Evolutionary conservation across 2,797 vertebrate species (phyloP).

Genomic region (Apogon talboti): DNA sequence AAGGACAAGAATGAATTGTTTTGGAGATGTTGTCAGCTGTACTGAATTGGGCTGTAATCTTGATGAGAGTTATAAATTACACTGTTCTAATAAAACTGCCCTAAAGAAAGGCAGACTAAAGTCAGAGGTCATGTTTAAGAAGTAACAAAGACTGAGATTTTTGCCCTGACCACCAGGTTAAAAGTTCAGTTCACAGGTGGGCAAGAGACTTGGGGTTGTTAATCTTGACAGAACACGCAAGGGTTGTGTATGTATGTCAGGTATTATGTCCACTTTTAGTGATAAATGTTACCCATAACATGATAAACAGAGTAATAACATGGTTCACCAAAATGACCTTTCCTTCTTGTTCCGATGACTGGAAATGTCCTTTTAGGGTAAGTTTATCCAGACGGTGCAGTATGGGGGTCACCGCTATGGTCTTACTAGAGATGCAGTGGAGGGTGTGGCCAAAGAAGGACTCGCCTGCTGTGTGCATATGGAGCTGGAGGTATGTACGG

Average conservation of each 20-base stretch:
- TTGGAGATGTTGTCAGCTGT: neutral
- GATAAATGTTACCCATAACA: constrained; percentile 33
- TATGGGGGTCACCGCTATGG: constrained; percentile 87
- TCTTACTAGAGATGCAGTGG: constrained; percentile 88
- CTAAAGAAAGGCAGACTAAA: constrained; percentile 37
- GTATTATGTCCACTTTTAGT: constrained; percentile 28
- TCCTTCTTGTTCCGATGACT: constrained; percentile 21
- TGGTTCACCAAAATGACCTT: constrained; percentile 12
- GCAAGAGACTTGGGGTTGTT: constrained; percentile 31
- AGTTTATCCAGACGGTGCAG: constrained; percentile 89
- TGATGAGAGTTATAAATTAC: constrained; percentile 23
- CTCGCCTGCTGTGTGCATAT: constrained; percentile 91
- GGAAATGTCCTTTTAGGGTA: constrained; percentile 81
- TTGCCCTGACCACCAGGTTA: constrained; percentile 42
- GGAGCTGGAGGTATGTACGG: constrained; percentile 91
- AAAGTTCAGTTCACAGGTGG: constrained; percentile 62
- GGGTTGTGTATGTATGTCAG: constrained; percentile 19
- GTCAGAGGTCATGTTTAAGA: constrained; percentile 63
- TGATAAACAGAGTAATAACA: constrained; percentile 35
- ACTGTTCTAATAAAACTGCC: constrained; percentile 24
- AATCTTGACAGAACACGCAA: constrained; percentile 44
- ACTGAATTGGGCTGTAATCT: neutral
- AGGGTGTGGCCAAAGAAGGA: constrained; percentile 89
- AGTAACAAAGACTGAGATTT: constrained; percentile 44
- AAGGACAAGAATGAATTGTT: neutral